Evolutionary conservation across 2,888 invertebrate genomes (phyloP), one percentile per base, ranked within the genome.

Genomic region (Cotesia congregata): DNA sequence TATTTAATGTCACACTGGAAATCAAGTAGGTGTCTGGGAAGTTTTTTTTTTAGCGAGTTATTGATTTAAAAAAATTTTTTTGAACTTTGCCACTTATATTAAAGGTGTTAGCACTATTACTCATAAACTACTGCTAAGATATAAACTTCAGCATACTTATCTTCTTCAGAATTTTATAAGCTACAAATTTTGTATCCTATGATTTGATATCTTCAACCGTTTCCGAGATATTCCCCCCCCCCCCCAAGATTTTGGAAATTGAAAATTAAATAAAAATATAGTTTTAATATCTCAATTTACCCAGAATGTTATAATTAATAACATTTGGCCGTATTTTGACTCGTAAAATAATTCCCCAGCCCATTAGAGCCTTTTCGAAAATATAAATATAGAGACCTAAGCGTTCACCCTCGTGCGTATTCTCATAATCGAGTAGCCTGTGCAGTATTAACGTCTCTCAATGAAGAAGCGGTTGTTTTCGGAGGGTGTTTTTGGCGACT

Each of bases 381-480:
- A 60, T 17, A 60, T 30, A 65, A 65, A 65, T 65, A 30, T 30
- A 38, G 20, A 65, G 30, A 40, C 38, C 7, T 41, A 20, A 59
- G 9, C n/a, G 50, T 20, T 41, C 38, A 73, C 15, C 67, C 65
- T 67, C 12, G 12, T 30, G 41, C 12, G 40, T 50, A 67, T 73
- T 73, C 73, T 73, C 73, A 73, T 73, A 30, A 73, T 73, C 67
- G 73, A 87, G 83, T 86, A 85, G 82, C 81, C 82, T 81, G 86
- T 81, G 86, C 80, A 91, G 92, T 87, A 88, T 89, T 89, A 89
- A 92, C 91, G 92, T 91, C 91, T 67, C 7, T 41, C 12, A 91
- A 91, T 89, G 84, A 83, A 83, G 85, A 84, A 70, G 75, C 77
- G 77, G 75, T 77, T 50, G 50, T 50, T 50, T 75, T 74, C 75